Evolutionary conservation across 2,113 vertebrate genomes (phyloP).

Genomic region (Shinisaurus crocodilurus): DNA sequence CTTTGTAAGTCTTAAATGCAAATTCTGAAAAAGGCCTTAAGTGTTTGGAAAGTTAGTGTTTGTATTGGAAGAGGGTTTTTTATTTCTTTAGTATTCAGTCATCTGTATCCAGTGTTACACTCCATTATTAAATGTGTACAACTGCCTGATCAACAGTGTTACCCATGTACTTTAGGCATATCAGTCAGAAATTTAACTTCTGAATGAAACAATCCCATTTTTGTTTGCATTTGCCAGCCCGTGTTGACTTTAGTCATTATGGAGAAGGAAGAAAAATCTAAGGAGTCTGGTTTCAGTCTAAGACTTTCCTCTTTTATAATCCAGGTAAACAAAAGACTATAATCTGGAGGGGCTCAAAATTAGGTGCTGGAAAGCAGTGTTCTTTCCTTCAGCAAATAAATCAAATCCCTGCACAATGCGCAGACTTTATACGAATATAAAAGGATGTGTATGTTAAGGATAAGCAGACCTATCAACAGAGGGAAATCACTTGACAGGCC

Average conservation of each 20-base stretch:
- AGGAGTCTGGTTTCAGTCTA: conserved; percentile 43
- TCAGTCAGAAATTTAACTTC: conserved; percentile 15
- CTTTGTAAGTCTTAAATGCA: neutral
- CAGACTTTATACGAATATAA: neutral
- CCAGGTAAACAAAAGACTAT: conserved; percentile 38
- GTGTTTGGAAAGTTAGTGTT: neutral
- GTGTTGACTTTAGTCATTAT: conserved; percentile 53
- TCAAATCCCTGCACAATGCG: conserved; percentile 31
- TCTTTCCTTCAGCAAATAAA: conserved; percentile 56
- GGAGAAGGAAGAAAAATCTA: conserved; percentile 47
- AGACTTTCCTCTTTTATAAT: conserved; percentile 48
- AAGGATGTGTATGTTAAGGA: conserved; percentile 22
- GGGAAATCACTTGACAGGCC: conserved; percentile 49
- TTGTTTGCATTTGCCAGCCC: conserved; percentile 41
- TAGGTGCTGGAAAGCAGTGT: conserved; percentile 39
- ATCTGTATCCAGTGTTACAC: neutral
- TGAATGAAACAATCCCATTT: conserved; percentile 48
- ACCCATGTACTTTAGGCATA: conserved; percentile 35
- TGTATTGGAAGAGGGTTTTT: neutral
- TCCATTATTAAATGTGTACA: neutral
- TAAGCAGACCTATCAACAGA: conserved; percentile 39
- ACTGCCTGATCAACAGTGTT: conserved; percentile 43
- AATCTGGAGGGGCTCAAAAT: conserved; percentile 6
- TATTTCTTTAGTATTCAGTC: neutral
- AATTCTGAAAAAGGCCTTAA: neutral